Conservation (phyloP, 2,888 invertebrate species). For the Auanema freiburgensis region DNA sequence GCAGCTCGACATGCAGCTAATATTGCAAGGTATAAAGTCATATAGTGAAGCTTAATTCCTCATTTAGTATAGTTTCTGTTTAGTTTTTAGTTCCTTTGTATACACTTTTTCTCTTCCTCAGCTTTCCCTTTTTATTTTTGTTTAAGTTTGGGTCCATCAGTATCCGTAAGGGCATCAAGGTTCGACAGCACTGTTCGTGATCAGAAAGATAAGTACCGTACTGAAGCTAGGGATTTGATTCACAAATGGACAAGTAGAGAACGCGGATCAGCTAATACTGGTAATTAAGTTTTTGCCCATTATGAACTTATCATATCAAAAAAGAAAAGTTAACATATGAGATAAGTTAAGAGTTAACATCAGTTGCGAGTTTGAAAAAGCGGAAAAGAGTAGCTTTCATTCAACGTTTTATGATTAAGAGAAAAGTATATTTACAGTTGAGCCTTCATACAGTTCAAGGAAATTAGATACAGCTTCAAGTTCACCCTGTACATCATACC, state of each 20-base stretch:
- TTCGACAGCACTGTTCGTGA: constrained; percentile 40
- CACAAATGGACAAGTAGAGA: constrained; percentile 49
- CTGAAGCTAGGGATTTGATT: constrained; percentile 40
- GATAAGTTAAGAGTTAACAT: too few relatives aligned
- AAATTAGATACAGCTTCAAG: not conserved
- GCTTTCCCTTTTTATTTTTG: not conserved
- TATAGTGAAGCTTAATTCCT: not conserved
- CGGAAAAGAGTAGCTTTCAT: too few relatives aligned
- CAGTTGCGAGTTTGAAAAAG: too few relatives aligned
- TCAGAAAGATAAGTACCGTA: constrained; percentile 42
- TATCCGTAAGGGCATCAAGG: constrained; percentile 43
- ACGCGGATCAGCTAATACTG: constrained; percentile 4
- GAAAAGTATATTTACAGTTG: too few relatives aligned
- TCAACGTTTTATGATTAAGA: too few relatives aligned
- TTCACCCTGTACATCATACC: not conserved
- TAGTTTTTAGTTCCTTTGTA: not conserved
- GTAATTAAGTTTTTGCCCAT: too few relatives aligned
- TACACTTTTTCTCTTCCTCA: too few relatives aligned
- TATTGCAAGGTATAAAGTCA: constrained; percentile 27
- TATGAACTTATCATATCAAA: too few relatives aligned
- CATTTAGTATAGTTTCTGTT: too few relatives aligned
- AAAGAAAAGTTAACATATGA: too few relatives aligned
- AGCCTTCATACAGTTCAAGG: not conserved
- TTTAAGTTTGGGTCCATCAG: constrained; percentile 44
- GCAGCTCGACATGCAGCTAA: constrained; percentile 41